Evolutionary conservation across 2,888 invertebrate genomes (phyloP), one percentile per base, ranked within the genome.

Genomic region (Lysandra coridon): DNA sequence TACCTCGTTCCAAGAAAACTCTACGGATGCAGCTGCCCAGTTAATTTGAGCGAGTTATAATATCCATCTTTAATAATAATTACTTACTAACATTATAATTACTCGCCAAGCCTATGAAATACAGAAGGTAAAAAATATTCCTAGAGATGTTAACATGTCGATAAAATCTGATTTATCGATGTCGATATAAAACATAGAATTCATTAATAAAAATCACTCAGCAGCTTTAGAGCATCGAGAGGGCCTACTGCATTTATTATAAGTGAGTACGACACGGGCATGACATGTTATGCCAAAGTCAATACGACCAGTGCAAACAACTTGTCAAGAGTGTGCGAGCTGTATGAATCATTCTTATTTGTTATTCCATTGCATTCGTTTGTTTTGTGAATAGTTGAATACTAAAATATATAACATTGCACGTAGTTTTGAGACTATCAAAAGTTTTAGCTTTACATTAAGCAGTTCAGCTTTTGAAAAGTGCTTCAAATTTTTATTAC

Each of bases 201-300:
- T 33, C 76, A 76, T 57, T 76, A 76, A 57, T 23, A 75, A 40
- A 74, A 74, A 74, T 75, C 75, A 76, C 30, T 76, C 53, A 53
- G 76, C 76, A 76, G 57, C 76, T 76, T 57, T 10, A 23, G 44
- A 30, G 30, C 30, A 3, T 57, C 33, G 53, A 76, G 76, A 53
- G 57, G 53, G 76, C 76, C 57, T 76, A 76, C 76, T 53, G 76
- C 76, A 76, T 53, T 76, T 76, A 76, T 76, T 30, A 76, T 76
- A 30, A 76, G 49, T 53, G 75, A 49, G 53, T 30, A 14, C 30
- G 76, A 23, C 53, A 57, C 75, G n/a, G 53, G 76, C 76, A 76
- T 76, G 76, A 76, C 76, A 76, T 76, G 69, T 69, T 69, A 69
- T 69, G 76, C 57, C 33, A 76, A 76, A 76, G 76, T 76, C 76